A percentile compares a stretch with the other conserved stretches of the same genome.
These are phyloP conservation scores for Enchytraeus crypticus DNA, from an alignment of 2,888 invertebrate species.

Conservation along the genomic window DNA sequence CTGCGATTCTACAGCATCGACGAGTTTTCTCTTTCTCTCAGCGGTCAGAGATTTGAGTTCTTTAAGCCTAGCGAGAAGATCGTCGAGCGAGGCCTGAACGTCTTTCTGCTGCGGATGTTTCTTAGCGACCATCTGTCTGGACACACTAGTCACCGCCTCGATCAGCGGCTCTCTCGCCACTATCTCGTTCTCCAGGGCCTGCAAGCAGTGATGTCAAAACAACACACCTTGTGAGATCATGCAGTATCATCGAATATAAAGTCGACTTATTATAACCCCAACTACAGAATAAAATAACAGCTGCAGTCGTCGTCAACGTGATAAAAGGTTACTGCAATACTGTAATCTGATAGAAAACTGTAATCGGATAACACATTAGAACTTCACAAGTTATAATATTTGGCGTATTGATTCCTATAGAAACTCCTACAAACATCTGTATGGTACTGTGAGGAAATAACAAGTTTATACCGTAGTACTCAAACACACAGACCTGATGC, in stretches of 20 bases:
- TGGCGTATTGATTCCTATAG: no score
- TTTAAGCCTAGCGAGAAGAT: slow-evolving; percentile 62
- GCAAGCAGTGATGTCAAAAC: slow-evolving; percentile 8
- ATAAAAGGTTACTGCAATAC: no score
- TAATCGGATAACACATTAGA: no score
- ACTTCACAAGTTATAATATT: no score
- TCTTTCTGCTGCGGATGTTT: slow-evolving; percentile 75
- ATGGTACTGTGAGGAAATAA: no score
- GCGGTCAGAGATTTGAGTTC: slow-evolving; percentile 58
- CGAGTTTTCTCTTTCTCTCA: slow-evolving; percentile 57
- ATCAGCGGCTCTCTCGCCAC: slow-evolving; percentile 77
- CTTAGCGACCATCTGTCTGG: slow-evolving; percentile 68
- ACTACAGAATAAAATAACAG: no score
- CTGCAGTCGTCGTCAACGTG: no score
- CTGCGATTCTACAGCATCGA: slow-evolving; percentile 75
- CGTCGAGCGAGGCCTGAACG: slow-evolving; percentile 61
- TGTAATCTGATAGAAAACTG: no score
- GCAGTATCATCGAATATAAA: no score
- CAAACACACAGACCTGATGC: slow-evolving; percentile 71
- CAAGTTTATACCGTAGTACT: no score
- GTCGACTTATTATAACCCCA: no score
- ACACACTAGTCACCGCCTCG: slow-evolving; percentile 63
- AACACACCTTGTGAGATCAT: background rate
- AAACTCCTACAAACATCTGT: no score
- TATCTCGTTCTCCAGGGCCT: slow-evolving; percentile 76